Evolutionary conservation across 2,888 invertebrate genomes (phyloP).

Genomic region (Plebejus melissa): DNA sequence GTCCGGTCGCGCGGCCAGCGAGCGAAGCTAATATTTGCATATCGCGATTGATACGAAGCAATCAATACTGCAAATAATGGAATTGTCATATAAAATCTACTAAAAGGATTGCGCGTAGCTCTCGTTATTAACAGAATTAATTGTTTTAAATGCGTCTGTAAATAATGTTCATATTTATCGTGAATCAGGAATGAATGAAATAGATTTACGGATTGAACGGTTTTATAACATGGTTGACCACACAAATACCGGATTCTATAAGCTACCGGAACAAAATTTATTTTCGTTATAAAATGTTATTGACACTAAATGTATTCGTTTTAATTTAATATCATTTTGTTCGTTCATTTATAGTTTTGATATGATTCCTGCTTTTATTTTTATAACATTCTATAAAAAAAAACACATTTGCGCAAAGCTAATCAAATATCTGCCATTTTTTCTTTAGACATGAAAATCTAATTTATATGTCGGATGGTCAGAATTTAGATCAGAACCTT

Average conservation of each 20-base stretch:
- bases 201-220: constrained; percentile 28
- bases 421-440: too few species aligned
- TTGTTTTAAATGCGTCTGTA: constrained; percentile 41
- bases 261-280: constrained; percentile 13
- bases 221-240: constrained; percentile 28
- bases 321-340: constrained; percentile 20
- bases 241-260: constrained; percentile 26
- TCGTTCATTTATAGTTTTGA: background rate
- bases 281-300: constrained; percentile 24
- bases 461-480: too few species aligned
- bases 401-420: background rate
- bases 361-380: background rate
- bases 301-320: constrained; percentile 12
- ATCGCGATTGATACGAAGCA: constrained; percentile 75
- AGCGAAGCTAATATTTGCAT: constrained; percentile 74
- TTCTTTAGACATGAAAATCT: too few species aligned
- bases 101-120: constrained; percentile 54
- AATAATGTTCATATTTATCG: constrained; percentile 36
- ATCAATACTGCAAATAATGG: constrained; percentile 77
- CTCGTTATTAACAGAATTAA: constrained; percentile 45
- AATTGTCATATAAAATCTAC: constrained; percentile 66
- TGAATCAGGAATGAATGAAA: constrained; percentile 33
- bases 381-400: background rate
- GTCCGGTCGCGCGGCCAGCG: constrained; percentile 60
- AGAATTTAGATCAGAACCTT: too few species aligned